Conservation (phyloP, 2,113 vertebrate genomes). For the Hippocampus comes region DNA sequence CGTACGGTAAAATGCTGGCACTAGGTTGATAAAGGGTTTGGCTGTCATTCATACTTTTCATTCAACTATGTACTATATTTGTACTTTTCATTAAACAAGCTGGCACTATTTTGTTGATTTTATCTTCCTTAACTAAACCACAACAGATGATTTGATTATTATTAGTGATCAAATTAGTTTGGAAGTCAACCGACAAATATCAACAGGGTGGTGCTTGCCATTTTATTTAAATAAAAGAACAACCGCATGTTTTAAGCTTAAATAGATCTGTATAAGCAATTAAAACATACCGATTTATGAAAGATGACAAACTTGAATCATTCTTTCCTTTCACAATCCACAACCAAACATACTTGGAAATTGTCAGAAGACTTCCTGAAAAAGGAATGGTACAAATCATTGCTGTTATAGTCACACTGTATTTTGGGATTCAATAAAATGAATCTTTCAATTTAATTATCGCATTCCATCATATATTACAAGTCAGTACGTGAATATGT, state of each 20-base stretch:
- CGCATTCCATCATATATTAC: no score
- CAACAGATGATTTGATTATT: neutral
- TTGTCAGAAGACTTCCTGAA: no score
- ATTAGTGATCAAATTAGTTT: no score
- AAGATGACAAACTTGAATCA: neutral
- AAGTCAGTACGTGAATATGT: no score
- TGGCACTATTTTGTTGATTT: constrained; percentile 5
- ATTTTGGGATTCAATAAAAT: no score
- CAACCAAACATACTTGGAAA: no score
- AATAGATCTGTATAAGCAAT: no score
- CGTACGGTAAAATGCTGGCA: neutral
- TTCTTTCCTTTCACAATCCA: no score
- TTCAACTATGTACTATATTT: constrained; percentile 11
- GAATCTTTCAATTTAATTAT: neutral
- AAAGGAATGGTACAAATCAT: neutral
- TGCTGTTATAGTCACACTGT: neutral
- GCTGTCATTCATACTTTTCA: constrained; percentile 7
- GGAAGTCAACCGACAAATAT: neutral
- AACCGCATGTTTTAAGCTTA: no score
- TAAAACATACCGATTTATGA: neutral
- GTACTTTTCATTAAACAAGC: constrained; percentile 45
- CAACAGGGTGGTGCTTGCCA: neutral
- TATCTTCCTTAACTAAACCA: neutral
- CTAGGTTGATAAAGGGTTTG: constrained; percentile 24
- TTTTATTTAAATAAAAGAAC: neutral